A percentile compares a stretch with the other conserved stretches of the same genome.
Conservation (phyloP, 2,888 invertebrate genomes). For the Phania funesta region DNA sequence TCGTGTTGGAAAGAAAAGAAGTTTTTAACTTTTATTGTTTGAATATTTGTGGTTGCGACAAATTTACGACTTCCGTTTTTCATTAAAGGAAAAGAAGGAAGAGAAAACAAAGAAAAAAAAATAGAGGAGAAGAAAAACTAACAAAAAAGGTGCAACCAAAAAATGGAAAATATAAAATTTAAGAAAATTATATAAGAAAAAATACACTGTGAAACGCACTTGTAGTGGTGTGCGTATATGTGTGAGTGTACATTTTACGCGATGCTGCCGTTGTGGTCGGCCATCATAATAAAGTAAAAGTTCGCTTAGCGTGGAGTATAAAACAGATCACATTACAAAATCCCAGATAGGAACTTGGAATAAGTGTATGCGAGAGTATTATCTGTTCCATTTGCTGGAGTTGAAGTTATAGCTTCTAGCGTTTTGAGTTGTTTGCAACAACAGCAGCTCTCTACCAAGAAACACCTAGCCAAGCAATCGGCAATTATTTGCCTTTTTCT, state of each 20-base stretch:
- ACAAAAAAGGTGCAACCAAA: constrained; percentile 6
- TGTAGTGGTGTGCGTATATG: constrained; percentile 8
- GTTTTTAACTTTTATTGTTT: constrained; percentile 49
- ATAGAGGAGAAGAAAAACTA: neutral
- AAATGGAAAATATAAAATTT: constrained; percentile 19
- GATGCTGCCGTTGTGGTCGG: constrained; percentile 5
- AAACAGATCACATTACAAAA: constrained; percentile 62
- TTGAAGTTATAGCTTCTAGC: constrained; percentile 50
- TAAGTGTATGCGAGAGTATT: neutral
- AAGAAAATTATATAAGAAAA: neutral
- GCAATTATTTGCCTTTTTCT: constrained; percentile 21
- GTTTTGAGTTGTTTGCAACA: constrained; percentile 26
- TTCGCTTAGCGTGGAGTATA: constrained; percentile 7
- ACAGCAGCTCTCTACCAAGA: neutral
- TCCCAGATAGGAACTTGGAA: constrained; percentile 39
- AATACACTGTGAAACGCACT: constrained; percentile 1
- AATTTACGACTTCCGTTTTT: constrained; percentile 70
- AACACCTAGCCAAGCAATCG: constrained; percentile 8
- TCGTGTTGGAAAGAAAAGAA: constrained; percentile 8
- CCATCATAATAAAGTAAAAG: constrained; percentile 50
- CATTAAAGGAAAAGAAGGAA: constrained; percentile 27
- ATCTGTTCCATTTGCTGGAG: constrained; percentile 17
- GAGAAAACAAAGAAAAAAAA: constrained; percentile 20
- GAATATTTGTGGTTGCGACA: constrained; percentile 65
- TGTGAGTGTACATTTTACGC: neutral